Base-by-base conservation (phyloP, 2,888 invertebrate species). In the Conistra vaccinii region DNA sequence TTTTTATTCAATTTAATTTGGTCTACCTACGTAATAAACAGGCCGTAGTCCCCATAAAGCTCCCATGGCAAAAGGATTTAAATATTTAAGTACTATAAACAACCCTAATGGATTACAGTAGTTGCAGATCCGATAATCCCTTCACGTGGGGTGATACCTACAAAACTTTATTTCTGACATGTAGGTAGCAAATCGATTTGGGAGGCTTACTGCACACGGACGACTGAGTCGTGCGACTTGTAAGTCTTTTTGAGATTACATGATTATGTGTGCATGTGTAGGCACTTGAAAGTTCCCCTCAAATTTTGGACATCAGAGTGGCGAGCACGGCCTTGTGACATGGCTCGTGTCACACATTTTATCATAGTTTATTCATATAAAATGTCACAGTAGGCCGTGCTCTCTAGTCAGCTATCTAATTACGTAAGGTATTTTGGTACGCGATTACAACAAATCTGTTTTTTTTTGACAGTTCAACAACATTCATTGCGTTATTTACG, bases 151-250 rank as follows among this genome's bases (percentile, higher is more conserved):
- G 51, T 78, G 79, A 75, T 76, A 74, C 78, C 68, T 71, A 78
- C 65, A 29, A 57, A 87, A 87, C 76, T 89, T 86, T 89, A 85
- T 85, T 85, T 82, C 78, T 85, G 83, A 84, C 76, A 77, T 85
- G 86, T 85, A 83, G 74, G 88, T 85, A 88, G 87, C 76, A 82
- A 90, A 90, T 91, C 88, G 89, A 90, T 91, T 86, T 80, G 66
- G 63, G 45, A 65, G 63, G 23, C 35, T 63, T 42, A n/a, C 26
- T 80, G 14, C 62, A 71, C 58, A 73, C 66, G 68, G 29, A 29
- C 73, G 70, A 69, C 60, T 73, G 7, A 14, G 51, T 61, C 29
- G n/a, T 69, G 55, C 62, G 55, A 71, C 45, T 55, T 32, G 14
- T 48, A 6, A 45, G 42, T n/a, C 32, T 45, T 32, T 57, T 60